Percentiles rank a stretch among this genome's conserved stretches.
Conservation (phyloP, 2,113 vertebrate genomes). For the Progne subis region DNA sequence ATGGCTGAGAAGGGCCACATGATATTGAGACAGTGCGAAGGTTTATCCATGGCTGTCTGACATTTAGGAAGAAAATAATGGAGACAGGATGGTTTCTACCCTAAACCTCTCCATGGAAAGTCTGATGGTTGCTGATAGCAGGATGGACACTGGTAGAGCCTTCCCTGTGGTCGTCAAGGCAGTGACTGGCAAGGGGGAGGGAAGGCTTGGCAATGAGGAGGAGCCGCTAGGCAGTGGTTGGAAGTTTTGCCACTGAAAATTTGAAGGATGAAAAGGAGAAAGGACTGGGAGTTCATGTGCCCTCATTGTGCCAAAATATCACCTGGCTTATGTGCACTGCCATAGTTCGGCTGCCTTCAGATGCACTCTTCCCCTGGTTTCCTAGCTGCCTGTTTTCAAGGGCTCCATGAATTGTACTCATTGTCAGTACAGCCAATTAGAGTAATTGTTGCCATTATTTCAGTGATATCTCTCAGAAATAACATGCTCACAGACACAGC, state of each 20-base stretch:
- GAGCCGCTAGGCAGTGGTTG: background rate
- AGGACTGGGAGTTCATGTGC: background rate
- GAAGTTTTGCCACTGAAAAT: background rate
- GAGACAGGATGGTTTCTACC: background rate
- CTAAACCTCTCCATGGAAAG: background rate
- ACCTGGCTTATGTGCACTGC: background rate
- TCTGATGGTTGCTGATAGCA: background rate
- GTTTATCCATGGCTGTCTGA: background rate
- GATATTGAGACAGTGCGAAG: background rate
- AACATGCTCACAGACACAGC: background rate
- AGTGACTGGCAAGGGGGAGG: background rate
- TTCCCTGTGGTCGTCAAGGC: background rate
- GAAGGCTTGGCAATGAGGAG: background rate
- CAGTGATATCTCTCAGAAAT: slow-evolving; percentile 26
- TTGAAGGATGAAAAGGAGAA: background rate
- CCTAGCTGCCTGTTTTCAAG: slow-evolving; percentile 15
- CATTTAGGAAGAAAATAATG: background rate
- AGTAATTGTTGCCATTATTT: slow-evolving; percentile 26
- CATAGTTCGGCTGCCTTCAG: background rate
- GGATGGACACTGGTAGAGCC: background rate
- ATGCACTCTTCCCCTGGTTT: background rate
- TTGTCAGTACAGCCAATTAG: slow-evolving; percentile 32
- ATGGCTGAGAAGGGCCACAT: background rate
- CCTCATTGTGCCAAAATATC: background rate
- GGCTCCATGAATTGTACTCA: background rate